These are phyloP conservation scores for Promerops cafer DNA, from an alignment of 2,113 vertebrate genomes.

Conservation along the genomic window DNA sequence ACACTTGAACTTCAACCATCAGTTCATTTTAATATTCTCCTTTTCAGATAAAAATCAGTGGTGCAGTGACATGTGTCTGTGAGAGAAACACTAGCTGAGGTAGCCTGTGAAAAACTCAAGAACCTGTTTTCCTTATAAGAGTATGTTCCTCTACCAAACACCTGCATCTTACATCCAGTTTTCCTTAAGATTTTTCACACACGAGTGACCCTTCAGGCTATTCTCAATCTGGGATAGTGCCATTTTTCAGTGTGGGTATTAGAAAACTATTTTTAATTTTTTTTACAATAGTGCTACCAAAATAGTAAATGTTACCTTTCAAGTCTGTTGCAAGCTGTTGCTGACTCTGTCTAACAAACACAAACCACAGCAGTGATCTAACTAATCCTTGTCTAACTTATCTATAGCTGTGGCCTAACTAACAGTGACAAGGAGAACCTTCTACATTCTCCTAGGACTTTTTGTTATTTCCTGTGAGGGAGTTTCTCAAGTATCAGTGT, in stretches of 20 bases:
- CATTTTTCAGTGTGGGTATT: not conserved
- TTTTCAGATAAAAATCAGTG: not conserved
- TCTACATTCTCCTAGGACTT: not conserved
- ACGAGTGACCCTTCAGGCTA: rapidly evolving
- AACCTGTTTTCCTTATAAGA: not conserved
- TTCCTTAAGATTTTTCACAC: not conserved
- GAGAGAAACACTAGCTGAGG: not conserved
- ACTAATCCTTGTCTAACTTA: not conserved
- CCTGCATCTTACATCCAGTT: not conserved
- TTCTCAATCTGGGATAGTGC: no score
- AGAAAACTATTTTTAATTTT: not conserved
- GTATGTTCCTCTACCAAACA: not conserved
- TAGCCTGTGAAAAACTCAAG: not conserved
- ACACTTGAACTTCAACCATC: not conserved
- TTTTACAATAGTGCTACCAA: not conserved
- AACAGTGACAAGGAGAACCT: not conserved
- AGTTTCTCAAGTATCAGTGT: not conserved
- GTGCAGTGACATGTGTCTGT: rapidly evolving
- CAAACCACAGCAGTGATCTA: not conserved
- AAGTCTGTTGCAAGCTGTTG: not conserved
- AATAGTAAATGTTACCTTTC: not conserved
- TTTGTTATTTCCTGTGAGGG: not conserved
- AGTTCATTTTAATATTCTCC: not conserved
- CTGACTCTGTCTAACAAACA: not conserved
- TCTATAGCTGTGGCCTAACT: not conserved